Evolutionary conservation across 2,113 vertebrate species (phyloP), one percentile per base, ranked within the genome.

Genomic region (Eonycteris spelaea): DNA sequence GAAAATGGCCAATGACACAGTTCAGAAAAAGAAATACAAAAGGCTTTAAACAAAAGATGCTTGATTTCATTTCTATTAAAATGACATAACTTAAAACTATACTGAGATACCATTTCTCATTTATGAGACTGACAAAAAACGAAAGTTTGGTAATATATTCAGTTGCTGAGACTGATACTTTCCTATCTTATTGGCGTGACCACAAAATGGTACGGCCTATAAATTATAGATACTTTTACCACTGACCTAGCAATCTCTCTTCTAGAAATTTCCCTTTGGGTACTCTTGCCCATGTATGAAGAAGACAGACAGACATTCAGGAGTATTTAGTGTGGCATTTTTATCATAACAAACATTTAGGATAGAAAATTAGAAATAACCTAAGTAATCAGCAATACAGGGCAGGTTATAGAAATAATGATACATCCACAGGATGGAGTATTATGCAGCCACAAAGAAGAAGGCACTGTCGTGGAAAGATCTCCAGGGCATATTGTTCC

Each of bases 51-150:
- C 33, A 51, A 61, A 38, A 77, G 35, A 59, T 53, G 38, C 61
- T 96, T 80, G 87, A 67, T 65, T 87, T 88, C 26, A 77, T 65
- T 96, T 85, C 40, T 70, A 35, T 83, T 78, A 53, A 88, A 86
- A 84, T n/a, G 53, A 86, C 19, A 53, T 35, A 68, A 53, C 5
- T 26, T 88, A 57, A 74, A 65, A 86, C 19, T 67, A 14, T 38
- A 40, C 33, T 38, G 43, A 77, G 30, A 48, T 82, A 35, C 18
- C 5, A 2, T 65, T 88, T 95, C 24, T 94, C 65, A 85, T 67
- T 53, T 55, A 19, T 10, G 13, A 67, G 55, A 43, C 30, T 78
- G 67, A 51, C 53, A 91, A 48, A 94, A 43, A 78, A 38, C 2
- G 18, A 19, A 75, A 33, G 35, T 70, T 38, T 71, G 63, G 85